Conservation (phyloP, 2,797 vertebrate genomes). For the Tachyglossus aculeatus region DNA sequence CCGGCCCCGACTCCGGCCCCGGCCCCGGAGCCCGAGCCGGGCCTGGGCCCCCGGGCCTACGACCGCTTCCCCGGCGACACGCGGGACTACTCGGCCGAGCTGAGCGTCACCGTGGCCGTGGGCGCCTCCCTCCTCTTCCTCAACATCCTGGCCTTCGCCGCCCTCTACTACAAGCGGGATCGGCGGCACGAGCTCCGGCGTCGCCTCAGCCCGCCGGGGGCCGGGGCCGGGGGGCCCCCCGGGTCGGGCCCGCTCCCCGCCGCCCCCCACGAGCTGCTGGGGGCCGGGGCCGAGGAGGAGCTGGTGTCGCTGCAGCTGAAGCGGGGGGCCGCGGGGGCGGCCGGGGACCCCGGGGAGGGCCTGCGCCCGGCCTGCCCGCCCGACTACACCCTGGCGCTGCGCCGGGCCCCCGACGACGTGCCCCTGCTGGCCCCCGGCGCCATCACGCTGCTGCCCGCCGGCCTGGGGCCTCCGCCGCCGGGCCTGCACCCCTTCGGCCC, state of each 20-base stretch:
- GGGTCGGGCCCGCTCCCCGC: constrained; percentile 54
- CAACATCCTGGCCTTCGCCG: constrained; percentile 92
- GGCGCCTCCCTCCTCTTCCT: constrained; percentile 93
- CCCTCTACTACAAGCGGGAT: constrained; percentile 94
- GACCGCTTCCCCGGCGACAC: constrained; percentile 85
- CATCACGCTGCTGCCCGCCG: constrained; percentile 92
- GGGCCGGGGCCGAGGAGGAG: constrained; percentile 88
- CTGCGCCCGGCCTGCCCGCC: constrained; percentile 89
- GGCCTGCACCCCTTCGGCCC: constrained; percentile 91
- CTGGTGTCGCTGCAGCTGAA: constrained; percentile 94
- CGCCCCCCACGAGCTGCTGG: constrained; percentile 86
- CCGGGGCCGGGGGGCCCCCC: constrained; percentile 53
- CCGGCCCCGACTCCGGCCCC: constrained; percentile 81
- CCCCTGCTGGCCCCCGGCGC: constrained; percentile 90
- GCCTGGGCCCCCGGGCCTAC: constrained; percentile 73
- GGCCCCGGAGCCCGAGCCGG: constrained; percentile 70
- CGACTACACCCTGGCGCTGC: constrained; percentile 90
- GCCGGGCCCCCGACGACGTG: constrained; percentile 89
- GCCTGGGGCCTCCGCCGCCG: constrained; percentile 83
- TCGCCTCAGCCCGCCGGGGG: constrained; percentile 85
- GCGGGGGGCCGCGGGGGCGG: constrained; percentile 78
- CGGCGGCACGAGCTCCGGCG: constrained; percentile 87
- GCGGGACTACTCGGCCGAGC: constrained; percentile 90
- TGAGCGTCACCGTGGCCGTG: constrained; percentile 91
- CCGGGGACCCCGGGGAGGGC: constrained; percentile 46